Conservation (phyloP, 2,113 vertebrate species). For the Tonatia bakeri region DNA sequence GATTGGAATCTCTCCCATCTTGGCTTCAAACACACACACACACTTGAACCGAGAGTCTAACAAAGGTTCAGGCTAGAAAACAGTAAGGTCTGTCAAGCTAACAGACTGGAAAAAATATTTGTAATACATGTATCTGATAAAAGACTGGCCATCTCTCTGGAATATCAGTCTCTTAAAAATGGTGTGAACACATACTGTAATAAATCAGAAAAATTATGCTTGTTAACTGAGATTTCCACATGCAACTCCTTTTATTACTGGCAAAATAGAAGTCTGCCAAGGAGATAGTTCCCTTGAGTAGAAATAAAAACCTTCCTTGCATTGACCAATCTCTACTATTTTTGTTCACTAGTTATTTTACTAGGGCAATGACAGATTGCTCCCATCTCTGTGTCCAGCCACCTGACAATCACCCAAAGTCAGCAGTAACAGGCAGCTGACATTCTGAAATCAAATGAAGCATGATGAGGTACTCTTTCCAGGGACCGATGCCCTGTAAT, state of each 20-base stretch:
- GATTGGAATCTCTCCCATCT: not conserved
- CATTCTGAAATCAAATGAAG: not conserved
- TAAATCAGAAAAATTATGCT: not conserved
- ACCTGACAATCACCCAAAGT: not conserved
- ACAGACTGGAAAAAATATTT: not conserved
- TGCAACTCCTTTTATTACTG: not conserved
- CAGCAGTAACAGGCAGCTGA: not conserved
- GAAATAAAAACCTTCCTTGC: slow-evolving; percentile 16
- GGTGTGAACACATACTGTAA: not conserved
- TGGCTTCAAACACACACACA: not conserved
- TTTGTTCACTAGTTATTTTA: not conserved
- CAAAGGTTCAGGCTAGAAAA: not conserved
- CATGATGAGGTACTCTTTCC: rapidly evolving
- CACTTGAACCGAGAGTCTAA: not conserved
- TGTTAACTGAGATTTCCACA: not conserved
- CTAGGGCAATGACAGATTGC: not conserved
- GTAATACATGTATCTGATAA: not conserved
- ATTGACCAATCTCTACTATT: not conserved
- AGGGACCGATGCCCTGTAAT: not conserved
- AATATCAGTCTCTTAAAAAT: not conserved
- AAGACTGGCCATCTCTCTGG: not conserved
- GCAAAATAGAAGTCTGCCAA: not conserved
- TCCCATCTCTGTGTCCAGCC: not conserved
- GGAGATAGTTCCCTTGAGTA: not conserved
- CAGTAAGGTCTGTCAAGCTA: not conserved